These are phyloP conservation scores for Daptonema setosum DNA, from an alignment of 2,888 invertebrate species.

Conservation along the genomic window DNA sequence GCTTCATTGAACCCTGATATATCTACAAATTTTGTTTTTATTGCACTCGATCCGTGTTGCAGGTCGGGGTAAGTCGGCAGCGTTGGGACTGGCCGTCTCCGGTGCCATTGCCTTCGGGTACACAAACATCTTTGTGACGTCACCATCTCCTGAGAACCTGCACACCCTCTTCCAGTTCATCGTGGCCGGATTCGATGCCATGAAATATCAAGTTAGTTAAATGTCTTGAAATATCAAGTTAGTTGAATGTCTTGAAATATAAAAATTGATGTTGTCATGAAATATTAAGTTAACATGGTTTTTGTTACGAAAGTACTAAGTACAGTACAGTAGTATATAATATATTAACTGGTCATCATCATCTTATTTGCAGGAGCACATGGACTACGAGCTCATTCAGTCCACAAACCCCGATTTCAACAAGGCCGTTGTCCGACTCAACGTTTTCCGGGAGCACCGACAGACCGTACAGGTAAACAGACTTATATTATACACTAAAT, in stretches of 20 bases:
- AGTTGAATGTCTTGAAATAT: slow-evolving; percentile 60
- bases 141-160: slow-evolving; percentile 90
- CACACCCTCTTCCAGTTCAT: slow-evolving; percentile 90
- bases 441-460: slow-evolving; percentile 42
- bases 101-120: slow-evolving; percentile 42
- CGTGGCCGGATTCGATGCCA: slow-evolving; percentile 63
- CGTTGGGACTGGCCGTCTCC: slow-evolving; percentile 68
- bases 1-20: no score
- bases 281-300: no score
- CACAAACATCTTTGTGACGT: slow-evolving; percentile 85
- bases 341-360: no score
- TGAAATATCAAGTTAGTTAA: slow-evolving; percentile 51
- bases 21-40: no score
- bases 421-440: slow-evolving; percentile 78
- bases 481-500: no score
- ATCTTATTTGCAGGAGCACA: slow-evolving; percentile 74
- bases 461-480: slow-evolving; percentile 22
- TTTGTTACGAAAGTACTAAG: no score
- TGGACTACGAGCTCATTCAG: slow-evolving; percentile 76
- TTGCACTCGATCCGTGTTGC: neutral
- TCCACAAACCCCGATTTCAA: slow-evolving; percentile 88
- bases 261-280: slow-evolving; percentile 30
- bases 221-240: slow-evolving; percentile 57
- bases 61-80: slow-evolving; percentile 93
- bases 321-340: no score